Conservation (phyloP, 2,797 vertebrate species). For the Galaxias olidus region DNA sequence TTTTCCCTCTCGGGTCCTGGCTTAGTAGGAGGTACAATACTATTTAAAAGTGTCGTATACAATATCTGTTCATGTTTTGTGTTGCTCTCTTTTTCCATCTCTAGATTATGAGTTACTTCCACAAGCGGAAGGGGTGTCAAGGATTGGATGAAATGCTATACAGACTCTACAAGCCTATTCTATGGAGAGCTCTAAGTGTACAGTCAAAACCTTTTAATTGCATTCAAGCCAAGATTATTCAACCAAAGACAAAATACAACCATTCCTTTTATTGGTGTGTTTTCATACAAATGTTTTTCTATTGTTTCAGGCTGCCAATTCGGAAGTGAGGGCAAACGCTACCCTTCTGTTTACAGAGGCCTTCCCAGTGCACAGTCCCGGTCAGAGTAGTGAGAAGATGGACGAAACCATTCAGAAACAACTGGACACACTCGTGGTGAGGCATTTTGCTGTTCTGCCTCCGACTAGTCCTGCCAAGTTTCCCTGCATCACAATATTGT, state of each 20-base stretch:
- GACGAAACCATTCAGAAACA: constrained; percentile 89
- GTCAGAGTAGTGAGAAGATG: constrained; percentile 69
- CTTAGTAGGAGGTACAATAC: not conserved
- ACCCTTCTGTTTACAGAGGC: constrained; percentile 90
- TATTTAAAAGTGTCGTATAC: not conserved
- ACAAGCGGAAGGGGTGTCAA: constrained; percentile 82
- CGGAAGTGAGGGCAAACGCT: constrained; percentile 91
- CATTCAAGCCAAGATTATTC: too few relatives aligned
- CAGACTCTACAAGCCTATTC: constrained; percentile 88
- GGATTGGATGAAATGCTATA: constrained; percentile 89
- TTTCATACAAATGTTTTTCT: not conserved
- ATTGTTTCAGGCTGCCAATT: constrained; percentile 82
- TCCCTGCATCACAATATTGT: too few relatives aligned
- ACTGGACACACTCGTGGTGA: constrained; percentile 88
- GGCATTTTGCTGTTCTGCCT: constrained; percentile 26
- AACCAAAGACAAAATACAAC: not conserved
- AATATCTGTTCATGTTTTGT: not conserved
- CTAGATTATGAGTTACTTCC: constrained; percentile 88
- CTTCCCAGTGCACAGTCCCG: constrained; percentile 88
- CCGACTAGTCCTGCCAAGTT: not conserved
- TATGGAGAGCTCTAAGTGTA: constrained; percentile 93
- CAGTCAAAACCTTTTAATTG: not conserved
- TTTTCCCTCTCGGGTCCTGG: too few relatives aligned
- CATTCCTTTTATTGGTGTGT: not conserved
- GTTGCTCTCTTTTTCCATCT: constrained; percentile 21